Percentiles rank a stretch among this genome's conserved stretches.
Evolutionary conservation across 2,888 invertebrate species (phyloP).

Genomic region (Trilocha varians): DNA sequence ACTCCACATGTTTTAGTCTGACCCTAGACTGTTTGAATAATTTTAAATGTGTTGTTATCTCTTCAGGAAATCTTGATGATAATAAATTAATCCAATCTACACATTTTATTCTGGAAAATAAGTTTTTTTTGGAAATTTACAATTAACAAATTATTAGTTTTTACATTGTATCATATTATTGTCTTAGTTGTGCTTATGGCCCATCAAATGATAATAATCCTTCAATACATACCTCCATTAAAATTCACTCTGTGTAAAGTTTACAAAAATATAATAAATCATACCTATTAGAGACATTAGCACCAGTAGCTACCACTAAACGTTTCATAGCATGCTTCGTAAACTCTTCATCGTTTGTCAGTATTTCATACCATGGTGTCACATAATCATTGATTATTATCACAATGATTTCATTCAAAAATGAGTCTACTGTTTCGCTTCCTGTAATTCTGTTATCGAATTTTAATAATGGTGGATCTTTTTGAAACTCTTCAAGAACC

Average conservation of each 20-base stretch:
- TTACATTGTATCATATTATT: too few relatives aligned
- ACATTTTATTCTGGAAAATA: conserved; percentile 76
- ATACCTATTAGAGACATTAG: conserved; percentile 80
- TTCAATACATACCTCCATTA: too few relatives aligned
- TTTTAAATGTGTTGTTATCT: conserved; percentile 90
- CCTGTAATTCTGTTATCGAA: conserved; percentile 81
- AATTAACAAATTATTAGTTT: too few relatives aligned
- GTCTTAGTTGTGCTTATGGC: too few relatives aligned
- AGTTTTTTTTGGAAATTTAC: too few relatives aligned
- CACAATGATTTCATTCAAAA: conserved; percentile 86
- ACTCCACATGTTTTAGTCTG: conserved; percentile 55
- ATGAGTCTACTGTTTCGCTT: conserved; percentile 88
- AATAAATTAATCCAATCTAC: conserved; percentile 93
- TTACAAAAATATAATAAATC: not conserved
- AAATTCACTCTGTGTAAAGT: not conserved
- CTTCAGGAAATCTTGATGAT: conserved; percentile 90
- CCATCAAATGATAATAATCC: too few relatives aligned
- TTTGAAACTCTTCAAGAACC: conserved; percentile 52
- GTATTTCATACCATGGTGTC: conserved; percentile 79
- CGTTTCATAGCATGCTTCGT: conserved; percentile 76
- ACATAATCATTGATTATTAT: conserved; percentile 88
- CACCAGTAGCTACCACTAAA: conserved; percentile 77
- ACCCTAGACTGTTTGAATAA: conserved; percentile 86
- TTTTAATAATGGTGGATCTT: conserved; percentile 35
- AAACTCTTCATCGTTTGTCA: conserved; percentile 83